Conservation (phyloP, 2,113 vertebrate genomes). For the Glaucidium brasilianum region DNA sequence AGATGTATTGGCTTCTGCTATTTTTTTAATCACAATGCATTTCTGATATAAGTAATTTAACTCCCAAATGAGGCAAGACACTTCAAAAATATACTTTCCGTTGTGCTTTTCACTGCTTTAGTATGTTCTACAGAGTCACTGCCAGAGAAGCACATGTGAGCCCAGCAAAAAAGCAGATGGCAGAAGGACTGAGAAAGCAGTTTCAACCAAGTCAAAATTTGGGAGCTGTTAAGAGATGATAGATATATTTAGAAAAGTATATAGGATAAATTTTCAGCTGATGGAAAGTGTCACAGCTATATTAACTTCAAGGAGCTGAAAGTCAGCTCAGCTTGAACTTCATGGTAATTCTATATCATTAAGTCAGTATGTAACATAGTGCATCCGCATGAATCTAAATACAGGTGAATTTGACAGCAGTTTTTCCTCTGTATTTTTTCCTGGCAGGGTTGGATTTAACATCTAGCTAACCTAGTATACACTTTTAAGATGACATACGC, state of each 20-base stretch:
- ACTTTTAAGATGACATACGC: neutral
- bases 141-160: neutral
- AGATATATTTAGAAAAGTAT: neutral
- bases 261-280: neutral
- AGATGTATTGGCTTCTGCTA: neutral
- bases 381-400: rapidly evolving
- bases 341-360: neutral
- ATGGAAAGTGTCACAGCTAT: neutral
- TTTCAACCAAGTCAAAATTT: neutral
- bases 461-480: neutral
- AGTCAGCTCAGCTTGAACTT: neutral
- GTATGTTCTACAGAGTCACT: neutral
- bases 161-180: neutral
- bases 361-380: neutral
- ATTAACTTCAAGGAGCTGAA: neutral
- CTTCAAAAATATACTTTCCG: neutral
- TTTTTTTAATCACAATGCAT: neutral
- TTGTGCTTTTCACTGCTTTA: neutral
- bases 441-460: neutral
- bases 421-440: neutral
- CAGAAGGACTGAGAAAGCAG: neutral
- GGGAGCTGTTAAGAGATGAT: neutral
- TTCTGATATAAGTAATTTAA: neutral
- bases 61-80: neutral
- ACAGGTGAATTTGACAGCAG: neutral